Evolutionary conservation across 2,797 vertebrate genomes (phyloP).

Genomic region (Carduelis carduelis): DNA sequence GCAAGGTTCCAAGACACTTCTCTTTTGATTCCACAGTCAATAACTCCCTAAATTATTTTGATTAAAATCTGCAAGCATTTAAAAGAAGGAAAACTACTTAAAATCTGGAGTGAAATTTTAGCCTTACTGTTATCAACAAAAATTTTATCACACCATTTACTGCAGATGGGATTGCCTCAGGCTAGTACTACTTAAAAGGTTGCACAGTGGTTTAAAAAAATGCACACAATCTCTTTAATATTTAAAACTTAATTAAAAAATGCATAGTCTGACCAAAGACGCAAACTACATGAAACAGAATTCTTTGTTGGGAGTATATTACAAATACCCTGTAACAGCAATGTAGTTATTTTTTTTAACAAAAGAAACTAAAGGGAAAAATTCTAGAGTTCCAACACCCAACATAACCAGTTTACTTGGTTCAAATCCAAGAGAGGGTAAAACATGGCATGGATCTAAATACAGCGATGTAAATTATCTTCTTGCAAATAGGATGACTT

Average conservation of each 20-base stretch:
- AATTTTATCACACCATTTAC: not conserved
- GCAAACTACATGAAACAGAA: not conserved
- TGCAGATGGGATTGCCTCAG: not conserved
- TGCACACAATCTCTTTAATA: not conserved
- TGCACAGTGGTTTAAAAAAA: not conserved
- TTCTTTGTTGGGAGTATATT: not conserved
- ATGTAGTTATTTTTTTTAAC: not conserved
- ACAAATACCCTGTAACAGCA: not conserved
- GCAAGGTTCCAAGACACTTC: not conserved
- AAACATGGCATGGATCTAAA: not conserved
- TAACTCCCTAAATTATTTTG: not conserved
- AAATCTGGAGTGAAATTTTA: not conserved
- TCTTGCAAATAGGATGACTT: not conserved
- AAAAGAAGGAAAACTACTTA: not conserved
- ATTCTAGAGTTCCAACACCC: not conserved
- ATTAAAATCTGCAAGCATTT: not conserved
- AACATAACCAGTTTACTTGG: not conserved
- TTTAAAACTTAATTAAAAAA: not conserved
- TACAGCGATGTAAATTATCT: not conserved
- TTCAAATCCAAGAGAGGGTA: not conserved
- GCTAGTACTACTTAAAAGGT: not conserved
- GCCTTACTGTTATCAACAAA: not conserved
- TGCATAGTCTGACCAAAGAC: not conserved
- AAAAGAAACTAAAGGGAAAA: not conserved
- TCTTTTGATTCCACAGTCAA: not conserved